phyloP scores from a whole-genome alignment of 2,888 invertebrate species.

The Cartodere bifasciata region DNA sequence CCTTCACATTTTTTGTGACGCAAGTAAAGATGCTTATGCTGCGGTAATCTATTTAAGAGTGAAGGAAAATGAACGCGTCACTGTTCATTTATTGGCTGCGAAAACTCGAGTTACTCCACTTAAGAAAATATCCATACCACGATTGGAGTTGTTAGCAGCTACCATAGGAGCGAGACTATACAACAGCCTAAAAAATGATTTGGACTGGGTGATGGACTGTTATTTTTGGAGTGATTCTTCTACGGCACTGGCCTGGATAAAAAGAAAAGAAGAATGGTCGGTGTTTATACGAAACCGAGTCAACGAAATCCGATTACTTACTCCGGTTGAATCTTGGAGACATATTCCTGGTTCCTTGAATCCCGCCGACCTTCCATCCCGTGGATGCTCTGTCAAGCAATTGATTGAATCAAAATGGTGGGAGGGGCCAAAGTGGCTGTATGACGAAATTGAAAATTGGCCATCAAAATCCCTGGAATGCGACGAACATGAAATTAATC shows the following conservation, averaged over 20 bases:
- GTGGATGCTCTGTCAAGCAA: slow-evolving; percentile 20
- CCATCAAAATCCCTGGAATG: too few relatives aligned
- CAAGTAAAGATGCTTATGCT: too few relatives aligned
- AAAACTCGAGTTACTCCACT: too few relatives aligned
- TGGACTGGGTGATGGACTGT: slow-evolving; percentile 11
- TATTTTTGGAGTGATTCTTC: slow-evolving; percentile 21
- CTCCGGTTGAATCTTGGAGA: slow-evolving; percentile 15
- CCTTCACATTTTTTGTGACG: too few relatives aligned
- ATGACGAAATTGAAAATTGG: too few relatives aligned
- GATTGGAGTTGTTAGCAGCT: too few relatives aligned
- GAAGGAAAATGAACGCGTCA: too few relatives aligned
- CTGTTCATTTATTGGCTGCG: too few relatives aligned
- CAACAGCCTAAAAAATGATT: slow-evolving; percentile 9
- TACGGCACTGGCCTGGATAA: slow-evolving; percentile 20
- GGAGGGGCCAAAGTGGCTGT: slow-evolving; percentile 24
- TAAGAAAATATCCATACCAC: too few relatives aligned
- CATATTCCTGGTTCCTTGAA: slow-evolving; percentile 23
- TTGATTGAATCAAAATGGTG: slow-evolving; percentile 23
- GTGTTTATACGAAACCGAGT: slow-evolving; percentile 21
- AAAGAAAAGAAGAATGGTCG: slow-evolving; percentile 17
- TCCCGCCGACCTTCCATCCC: slow-evolving; percentile 23
- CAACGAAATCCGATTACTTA: slow-evolving; percentile 18
- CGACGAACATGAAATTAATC: too few relatives aligned
- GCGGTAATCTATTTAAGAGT: too few relatives aligned
- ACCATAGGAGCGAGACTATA: slow-evolving; percentile 19